Conservation (phyloP, 2,113 vertebrate species). For the Manacus vitellinus region DNA sequence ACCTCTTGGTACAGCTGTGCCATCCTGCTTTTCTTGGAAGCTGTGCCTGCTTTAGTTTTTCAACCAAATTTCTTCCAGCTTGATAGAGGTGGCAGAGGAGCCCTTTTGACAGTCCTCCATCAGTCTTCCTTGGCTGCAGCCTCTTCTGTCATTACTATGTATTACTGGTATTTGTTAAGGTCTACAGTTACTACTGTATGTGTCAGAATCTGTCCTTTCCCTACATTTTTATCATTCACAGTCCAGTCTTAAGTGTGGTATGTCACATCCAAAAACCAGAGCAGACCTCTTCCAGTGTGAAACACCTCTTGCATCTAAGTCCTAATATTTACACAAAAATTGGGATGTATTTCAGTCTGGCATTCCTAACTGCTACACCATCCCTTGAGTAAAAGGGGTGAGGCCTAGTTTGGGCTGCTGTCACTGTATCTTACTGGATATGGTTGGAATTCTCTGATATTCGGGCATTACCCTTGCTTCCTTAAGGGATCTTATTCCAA, state of each 20-base stretch:
- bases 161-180: background rate
- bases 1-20: background rate
- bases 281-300: background rate
- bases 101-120: background rate
- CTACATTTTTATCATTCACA: background rate
- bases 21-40: background rate
- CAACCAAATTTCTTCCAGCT: background rate
- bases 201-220: background rate
- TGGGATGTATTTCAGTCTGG: background rate
- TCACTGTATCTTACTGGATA: background rate
- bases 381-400: background rate
- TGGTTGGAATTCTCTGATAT: background rate
- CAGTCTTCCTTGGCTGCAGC: background rate
- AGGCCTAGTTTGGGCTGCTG: background rate
- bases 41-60: background rate
- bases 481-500: background rate
- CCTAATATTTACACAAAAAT: background rate
- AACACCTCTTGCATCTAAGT: background rate
- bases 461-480: background rate
- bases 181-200: background rate
- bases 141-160: background rate
- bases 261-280: background rate
- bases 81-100: background rate
- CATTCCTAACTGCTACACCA: background rate
- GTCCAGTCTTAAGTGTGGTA: background rate